A percentile compares a stretch with the other conserved stretches of the same genome.
Evolutionary conservation across 2,888 invertebrate species (phyloP).

Genomic region (Dendrolimus houi): DNA sequence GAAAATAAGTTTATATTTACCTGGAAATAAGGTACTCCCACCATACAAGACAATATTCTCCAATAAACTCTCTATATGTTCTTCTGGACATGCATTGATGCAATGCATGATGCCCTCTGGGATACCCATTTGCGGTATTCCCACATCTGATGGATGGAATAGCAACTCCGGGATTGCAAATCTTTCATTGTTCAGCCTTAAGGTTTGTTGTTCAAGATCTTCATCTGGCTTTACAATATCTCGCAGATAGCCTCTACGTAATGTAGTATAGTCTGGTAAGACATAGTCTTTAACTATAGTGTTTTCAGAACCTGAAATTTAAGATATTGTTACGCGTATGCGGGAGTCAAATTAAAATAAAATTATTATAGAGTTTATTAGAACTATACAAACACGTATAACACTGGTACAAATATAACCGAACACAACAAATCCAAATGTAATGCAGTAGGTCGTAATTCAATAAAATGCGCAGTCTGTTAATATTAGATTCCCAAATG

Average conservation of each 20-base stretch:
- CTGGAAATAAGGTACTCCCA: conserved; percentile 82
- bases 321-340: too few relatives aligned
- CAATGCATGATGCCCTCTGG: conserved; percentile 90
- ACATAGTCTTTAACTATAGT: conserved; percentile 93
- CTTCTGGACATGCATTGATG: conserved; percentile 84
- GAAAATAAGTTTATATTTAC: background rate
- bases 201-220: conserved; percentile 82
- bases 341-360: too few relatives aligned
- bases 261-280: conserved; percentile 95
- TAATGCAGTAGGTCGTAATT: too few relatives aligned
- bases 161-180: conserved; percentile 96
- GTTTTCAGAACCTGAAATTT: conserved; percentile 72
- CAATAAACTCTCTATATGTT: conserved; percentile 85
- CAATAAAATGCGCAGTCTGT: too few relatives aligned
- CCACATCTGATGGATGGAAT: conserved; percentile 96
- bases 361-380: too few relatives aligned
- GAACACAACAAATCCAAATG: too few relatives aligned
- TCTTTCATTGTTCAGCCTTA: conserved; percentile 93
- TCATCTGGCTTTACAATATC: conserved; percentile 54
- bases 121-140: conserved; percentile 93
- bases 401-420: too few relatives aligned
- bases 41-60: conserved; percentile 92
- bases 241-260: conserved; percentile 84
- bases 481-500: too few relatives aligned
- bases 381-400: too few relatives aligned